Evolutionary conservation across 2,797 vertebrate genomes (phyloP).

Genomic region (Lagodon rhomboides): DNA sequence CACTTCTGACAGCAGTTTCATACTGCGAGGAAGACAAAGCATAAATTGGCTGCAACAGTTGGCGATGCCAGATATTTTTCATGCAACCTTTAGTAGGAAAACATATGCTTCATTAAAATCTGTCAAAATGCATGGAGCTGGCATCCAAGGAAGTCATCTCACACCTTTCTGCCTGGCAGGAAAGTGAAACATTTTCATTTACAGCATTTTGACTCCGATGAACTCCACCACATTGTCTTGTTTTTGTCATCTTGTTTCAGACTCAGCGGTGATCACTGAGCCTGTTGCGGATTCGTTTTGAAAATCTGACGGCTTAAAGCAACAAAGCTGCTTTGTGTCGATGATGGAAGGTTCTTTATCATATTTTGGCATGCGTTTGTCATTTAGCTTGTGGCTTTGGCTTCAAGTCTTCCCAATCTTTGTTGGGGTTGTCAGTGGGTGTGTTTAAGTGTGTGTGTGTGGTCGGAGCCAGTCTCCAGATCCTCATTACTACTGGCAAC

Average conservation of each 20-base stretch:
- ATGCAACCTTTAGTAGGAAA: slow-evolving; percentile 64
- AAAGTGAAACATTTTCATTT: slow-evolving; percentile 61
- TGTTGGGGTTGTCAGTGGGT: slow-evolving; percentile 14
- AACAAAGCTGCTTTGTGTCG: slow-evolving; percentile 16
- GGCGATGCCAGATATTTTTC: slow-evolving; percentile 57
- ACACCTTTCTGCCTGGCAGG: slow-evolving; percentile 53
- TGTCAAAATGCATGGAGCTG: slow-evolving; percentile 72
- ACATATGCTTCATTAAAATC: slow-evolving; percentile 87
- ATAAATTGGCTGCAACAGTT: slow-evolving; percentile 61
- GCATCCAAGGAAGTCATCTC: slow-evolving; percentile 65
- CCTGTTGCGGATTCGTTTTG: slow-evolving; percentile 16
- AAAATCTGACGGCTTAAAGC: slow-evolving; percentile 3
- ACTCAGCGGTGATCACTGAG: not conserved
- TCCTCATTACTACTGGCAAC: slow-evolving; percentile 73
- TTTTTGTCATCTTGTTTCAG: slow-evolving; percentile 29
- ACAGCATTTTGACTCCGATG: slow-evolving; percentile 28
- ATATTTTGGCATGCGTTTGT: not conserved
- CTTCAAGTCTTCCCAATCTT: slow-evolving; percentile 3
- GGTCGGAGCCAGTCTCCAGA: slow-evolving; percentile 65
- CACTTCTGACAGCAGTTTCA: slow-evolving; percentile 59
- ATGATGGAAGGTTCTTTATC: slow-evolving; percentile 11
- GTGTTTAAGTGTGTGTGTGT: slow-evolving; percentile 22
- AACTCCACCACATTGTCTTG: slow-evolving; percentile 23
- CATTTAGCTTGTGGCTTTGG: slow-evolving; percentile 38
- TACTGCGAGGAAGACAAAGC: slow-evolving; percentile 62